Conservation (phyloP, 2,888 invertebrate species). For the Andrena hattorfiana region DNA sequence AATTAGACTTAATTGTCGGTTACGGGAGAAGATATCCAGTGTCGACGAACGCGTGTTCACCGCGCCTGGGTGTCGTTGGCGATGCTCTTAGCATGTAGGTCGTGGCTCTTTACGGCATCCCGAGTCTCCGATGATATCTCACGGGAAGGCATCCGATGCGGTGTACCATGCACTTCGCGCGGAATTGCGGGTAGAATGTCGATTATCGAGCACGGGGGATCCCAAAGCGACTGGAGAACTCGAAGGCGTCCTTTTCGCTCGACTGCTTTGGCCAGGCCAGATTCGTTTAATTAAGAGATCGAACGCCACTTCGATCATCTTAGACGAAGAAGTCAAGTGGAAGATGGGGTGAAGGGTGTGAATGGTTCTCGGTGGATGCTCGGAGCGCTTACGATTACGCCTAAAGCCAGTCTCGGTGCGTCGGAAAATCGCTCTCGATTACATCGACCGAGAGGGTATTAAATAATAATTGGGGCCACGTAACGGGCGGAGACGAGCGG, state of each 20-base stretch:
- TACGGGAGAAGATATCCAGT: constrained; percentile 61
- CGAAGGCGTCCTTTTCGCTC: not conserved
- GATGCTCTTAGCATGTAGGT: constrained; percentile 24
- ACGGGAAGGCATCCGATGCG: not conserved
- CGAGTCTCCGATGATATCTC: constrained; percentile 9
- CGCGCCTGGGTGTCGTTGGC: constrained; percentile 29
- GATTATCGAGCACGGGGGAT: constrained; percentile 14
- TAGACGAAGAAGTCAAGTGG: not conserved
- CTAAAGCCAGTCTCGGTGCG: not conserved
- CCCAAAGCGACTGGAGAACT: not conserved
- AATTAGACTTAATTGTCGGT: constrained; percentile 74
- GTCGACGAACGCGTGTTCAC: constrained; percentile 36
- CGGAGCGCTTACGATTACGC: not conserved
- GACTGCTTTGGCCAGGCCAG: not conserved
- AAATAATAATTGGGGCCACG: constrained; percentile 18
- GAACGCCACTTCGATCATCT: not conserved
- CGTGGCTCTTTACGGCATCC: constrained; percentile 11
- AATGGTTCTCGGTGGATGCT: too few relatives aligned
- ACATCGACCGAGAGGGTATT: constrained; percentile 8
- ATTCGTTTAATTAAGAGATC: not conserved
- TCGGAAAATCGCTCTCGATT: constrained; percentile 15
- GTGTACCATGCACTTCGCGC: not conserved
- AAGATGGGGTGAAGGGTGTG: too few relatives aligned
- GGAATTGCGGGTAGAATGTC: constrained; percentile 11
- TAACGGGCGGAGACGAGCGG: not conserved